These are phyloP conservation scores for Muscina levida DNA, from an alignment of 2,888 invertebrate species.

Conservation along the genomic window DNA sequence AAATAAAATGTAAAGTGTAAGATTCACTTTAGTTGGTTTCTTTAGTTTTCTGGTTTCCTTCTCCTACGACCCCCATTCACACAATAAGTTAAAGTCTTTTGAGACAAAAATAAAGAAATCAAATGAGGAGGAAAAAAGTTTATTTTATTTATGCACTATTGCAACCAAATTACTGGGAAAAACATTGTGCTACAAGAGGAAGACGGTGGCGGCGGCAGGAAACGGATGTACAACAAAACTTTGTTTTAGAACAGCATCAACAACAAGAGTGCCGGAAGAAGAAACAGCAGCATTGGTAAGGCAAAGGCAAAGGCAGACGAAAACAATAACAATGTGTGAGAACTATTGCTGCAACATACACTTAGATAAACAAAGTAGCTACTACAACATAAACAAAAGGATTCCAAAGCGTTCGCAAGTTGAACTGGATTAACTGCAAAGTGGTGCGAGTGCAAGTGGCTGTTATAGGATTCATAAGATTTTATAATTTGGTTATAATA, in stretches of 20 bases:
- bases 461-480: no score
- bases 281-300: no score
- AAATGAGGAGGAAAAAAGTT: conserved; percentile 39
- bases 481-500: no score
- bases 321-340: conserved; percentile 61
- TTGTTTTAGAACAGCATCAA: conserved; percentile 39
- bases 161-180: conserved; percentile 63
- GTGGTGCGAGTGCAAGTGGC: no score
- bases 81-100: conserved; percentile 53
- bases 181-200: conserved; percentile 16
- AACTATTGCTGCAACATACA: conserved; percentile 43
- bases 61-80: no score
- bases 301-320: conserved; percentile 42
- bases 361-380: neutral
- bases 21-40: no score
- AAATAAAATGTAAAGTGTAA: no score
- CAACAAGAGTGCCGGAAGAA: conserved; percentile 42
- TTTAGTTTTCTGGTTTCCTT: no score
- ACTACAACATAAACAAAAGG: conserved; percentile 15
- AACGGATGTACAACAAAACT: conserved; percentile 25
- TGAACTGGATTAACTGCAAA: conserved; percentile 13
- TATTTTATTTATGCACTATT: conserved; percentile 61
- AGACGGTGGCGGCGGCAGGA: neutral
- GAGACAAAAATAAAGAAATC: conserved; percentile 9
- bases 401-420: neutral